phyloP scores from a whole-genome alignment of 2,888 invertebrate genomes.

The Paralinhomoeus sp. region DNA sequence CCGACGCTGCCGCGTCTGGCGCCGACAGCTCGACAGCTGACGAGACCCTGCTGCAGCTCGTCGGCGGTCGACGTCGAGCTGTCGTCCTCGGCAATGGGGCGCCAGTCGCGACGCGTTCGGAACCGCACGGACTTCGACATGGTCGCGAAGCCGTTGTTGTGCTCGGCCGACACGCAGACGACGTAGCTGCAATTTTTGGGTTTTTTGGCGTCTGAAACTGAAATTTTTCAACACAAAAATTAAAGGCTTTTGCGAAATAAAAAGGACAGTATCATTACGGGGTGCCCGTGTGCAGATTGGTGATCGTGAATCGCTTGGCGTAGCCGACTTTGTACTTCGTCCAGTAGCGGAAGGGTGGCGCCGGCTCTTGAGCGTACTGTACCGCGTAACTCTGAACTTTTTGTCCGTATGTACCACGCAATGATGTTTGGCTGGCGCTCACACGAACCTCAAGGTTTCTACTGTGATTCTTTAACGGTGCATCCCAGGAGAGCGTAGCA shows the following conservation, averaged over 20 bases:
- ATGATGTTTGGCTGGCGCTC: too few relatives aligned
- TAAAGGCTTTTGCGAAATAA: too few relatives aligned
- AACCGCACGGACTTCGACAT: conserved; percentile 21
- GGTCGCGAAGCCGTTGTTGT: conserved; percentile 22
- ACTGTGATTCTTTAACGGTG: conserved; percentile 21
- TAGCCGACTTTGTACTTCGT: conserved; percentile 13
- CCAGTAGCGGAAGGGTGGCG: conserved; percentile 22
- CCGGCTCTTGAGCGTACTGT: conserved; percentile 21
- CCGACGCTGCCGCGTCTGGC: too few relatives aligned
- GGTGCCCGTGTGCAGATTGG: conserved; percentile 16
- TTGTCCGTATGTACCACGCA: neutral
- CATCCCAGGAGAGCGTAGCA: conserved; percentile 19
- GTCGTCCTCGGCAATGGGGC: too few relatives aligned
- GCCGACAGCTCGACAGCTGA: too few relatives aligned
- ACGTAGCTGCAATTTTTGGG: conserved; percentile 19
- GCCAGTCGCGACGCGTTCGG: conserved; percentile 18
- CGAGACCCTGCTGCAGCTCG: too few relatives aligned
- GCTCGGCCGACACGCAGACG: conserved; percentile 20
- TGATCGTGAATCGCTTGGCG: conserved; percentile 16
- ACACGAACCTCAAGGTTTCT: too few relatives aligned
- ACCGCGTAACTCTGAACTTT: conserved; percentile 18
- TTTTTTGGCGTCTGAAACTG: too few relatives aligned
- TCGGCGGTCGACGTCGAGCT: too few relatives aligned
- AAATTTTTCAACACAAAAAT: too few relatives aligned
- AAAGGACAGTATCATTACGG: too few relatives aligned